Conservation (phyloP, 2,888 invertebrate genomes). For the Apotomis capreana region DNA sequence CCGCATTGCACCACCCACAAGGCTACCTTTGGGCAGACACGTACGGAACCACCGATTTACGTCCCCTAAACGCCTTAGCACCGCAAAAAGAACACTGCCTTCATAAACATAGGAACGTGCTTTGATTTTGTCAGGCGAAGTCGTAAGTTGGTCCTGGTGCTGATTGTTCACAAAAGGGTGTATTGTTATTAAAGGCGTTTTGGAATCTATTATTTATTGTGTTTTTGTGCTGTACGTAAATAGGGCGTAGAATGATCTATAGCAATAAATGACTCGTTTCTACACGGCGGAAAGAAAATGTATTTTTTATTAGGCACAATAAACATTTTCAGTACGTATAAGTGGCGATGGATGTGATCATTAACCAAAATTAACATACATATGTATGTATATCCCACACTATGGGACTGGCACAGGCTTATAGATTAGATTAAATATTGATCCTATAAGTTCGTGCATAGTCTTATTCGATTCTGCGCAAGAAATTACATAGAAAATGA, state of each 20-base stretch:
- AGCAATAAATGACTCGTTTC: background rate
- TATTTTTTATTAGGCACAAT: too few species aligned
- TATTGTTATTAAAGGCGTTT: constrained; percentile 40
- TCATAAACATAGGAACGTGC: constrained; percentile 12
- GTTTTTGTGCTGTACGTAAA: constrained; percentile 22
- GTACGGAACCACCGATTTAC: constrained; percentile 31
- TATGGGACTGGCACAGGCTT: too few species aligned
- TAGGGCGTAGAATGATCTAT: background rate
- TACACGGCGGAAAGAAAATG: background rate
- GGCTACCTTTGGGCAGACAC: constrained; percentile 40
- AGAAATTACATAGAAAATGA: too few species aligned
- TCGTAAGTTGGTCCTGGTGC: constrained; percentile 5
- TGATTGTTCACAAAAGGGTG: constrained; percentile 40
- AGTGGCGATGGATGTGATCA: too few species aligned
- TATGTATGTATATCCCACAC: too few species aligned
- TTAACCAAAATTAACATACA: too few species aligned
- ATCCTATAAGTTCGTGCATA: too few species aligned
- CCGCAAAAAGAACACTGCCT: constrained; percentile 30
- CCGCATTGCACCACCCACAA: constrained; percentile 41
- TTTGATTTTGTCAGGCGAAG: background rate
- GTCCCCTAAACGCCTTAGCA: constrained; percentile 10
- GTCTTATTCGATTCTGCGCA: too few species aligned
- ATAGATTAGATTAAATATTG: too few species aligned
- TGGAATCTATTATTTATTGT: constrained; percentile 39
- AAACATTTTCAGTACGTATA: background rate